Conservation (phyloP, 2,797 vertebrate genomes). For the Notolabrus celidotus region DNA sequence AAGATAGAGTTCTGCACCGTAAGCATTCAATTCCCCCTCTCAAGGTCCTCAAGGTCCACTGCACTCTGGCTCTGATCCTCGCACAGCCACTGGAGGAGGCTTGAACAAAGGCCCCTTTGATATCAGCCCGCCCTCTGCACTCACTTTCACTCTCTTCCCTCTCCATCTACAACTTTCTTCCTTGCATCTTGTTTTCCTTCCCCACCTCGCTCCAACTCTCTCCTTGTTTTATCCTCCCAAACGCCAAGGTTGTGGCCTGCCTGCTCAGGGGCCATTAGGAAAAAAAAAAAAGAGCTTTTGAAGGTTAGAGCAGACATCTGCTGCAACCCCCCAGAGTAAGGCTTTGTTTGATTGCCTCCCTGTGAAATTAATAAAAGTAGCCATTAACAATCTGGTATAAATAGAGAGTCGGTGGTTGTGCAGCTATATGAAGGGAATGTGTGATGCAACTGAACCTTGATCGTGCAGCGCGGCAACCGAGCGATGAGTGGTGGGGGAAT, state of each 20-base stretch:
- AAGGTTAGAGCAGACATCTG: slow-evolving; percentile 74
- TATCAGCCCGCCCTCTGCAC: slow-evolving; percentile 44
- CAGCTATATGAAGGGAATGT: slow-evolving; percentile 35
- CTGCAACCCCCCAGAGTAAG: slow-evolving; percentile 53
- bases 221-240: slow-evolving; percentile 21
- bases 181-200: not conserved
- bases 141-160: slow-evolving; percentile 27
- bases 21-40: slow-evolving; percentile 81
- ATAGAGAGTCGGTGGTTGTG: slow-evolving; percentile 48
- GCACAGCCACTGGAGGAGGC: slow-evolving; percentile 58
- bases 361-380: slow-evolving; percentile 72
- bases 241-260: slow-evolving; percentile 46
- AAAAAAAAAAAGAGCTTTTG: slow-evolving; percentile 44
- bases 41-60: slow-evolving; percentile 82
- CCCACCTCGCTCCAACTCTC: not conserved
- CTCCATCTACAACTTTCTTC: slow-evolving; percentile 1
- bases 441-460: slow-evolving; percentile 47
- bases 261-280: slow-evolving; percentile 39
- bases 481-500: slow-evolving; percentile 20
- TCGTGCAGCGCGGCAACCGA: slow-evolving; percentile 36
- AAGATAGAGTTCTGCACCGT: slow-evolving; percentile 82
- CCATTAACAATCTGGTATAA: slow-evolving; percentile 69
- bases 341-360: slow-evolving; percentile 71
- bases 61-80: slow-evolving; percentile 77
- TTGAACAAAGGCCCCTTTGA: slow-evolving; percentile 73